Evolutionary conservation across 2,113 vertebrate species (phyloP).

Genomic region (Caranx melampygus): DNA sequence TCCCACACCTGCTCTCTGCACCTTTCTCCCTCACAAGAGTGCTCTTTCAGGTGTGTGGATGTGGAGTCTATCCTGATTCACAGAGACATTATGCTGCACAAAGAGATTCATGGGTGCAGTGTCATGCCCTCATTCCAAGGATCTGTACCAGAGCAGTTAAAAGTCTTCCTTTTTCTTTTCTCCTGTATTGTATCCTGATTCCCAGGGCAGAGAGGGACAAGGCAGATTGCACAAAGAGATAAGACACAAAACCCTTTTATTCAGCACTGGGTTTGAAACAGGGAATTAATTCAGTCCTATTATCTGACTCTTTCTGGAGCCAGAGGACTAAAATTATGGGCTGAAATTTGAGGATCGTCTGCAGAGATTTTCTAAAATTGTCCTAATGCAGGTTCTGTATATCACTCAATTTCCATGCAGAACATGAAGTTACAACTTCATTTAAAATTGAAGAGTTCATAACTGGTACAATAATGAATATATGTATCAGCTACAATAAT

Average conservation of each 20-base stretch:
- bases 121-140: slow-evolving; percentile 57
- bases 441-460: slow-evolving; percentile 3
- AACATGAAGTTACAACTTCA: slow-evolving; percentile 20
- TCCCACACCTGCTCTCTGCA: slow-evolving; percentile 26
- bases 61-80: slow-evolving; percentile 57
- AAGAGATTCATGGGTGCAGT: slow-evolving; percentile 42
- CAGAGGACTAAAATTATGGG: not conserved
- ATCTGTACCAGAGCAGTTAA: slow-evolving; percentile 48
- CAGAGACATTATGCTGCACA: slow-evolving; percentile 57
- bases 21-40: slow-evolving; percentile 25
- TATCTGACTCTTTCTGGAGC: slow-evolving; percentile 54
- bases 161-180: slow-evolving; percentile 44
- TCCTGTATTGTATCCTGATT: slow-evolving; percentile 46
- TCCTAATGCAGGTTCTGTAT: slow-evolving; percentile 17
- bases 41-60: slow-evolving; percentile 52
- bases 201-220: slow-evolving; percentile 24
- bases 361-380: slow-evolving; percentile 7
- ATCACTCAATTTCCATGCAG: slow-evolving; percentile 27
- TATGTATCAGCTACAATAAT: not conserved
- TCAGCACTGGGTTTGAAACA: slow-evolving; percentile 57
- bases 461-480: slow-evolving; percentile 2
- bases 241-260: slow-evolving; percentile 57
- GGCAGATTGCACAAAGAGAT: slow-evolving; percentile 51
- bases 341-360: slow-evolving; percentile 7
- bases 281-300: slow-evolving; percentile 63